These are phyloP conservation scores for Smithornis capensis DNA, from an alignment of 2,113 vertebrate species.

Conservation along the genomic window DNA sequence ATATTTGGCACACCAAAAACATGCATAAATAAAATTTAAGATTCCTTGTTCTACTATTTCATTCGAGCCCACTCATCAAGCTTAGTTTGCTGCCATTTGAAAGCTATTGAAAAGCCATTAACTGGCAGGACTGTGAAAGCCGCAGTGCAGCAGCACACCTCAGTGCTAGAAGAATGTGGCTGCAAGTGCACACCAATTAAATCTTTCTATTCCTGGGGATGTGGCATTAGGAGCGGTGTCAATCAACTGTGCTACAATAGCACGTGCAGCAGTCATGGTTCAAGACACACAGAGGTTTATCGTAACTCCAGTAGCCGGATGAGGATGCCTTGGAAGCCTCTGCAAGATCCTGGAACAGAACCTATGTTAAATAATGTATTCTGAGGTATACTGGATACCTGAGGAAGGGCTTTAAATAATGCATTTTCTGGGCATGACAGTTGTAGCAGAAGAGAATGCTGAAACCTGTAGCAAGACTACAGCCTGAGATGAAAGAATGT, in stretches of 20 bases:
- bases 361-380: slow-evolving; percentile 78
- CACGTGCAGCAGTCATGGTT: slow-evolving; percentile 79
- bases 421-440: slow-evolving; percentile 74
- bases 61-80: slow-evolving; percentile 69
- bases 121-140: slow-evolving; percentile 69
- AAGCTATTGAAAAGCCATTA: slow-evolving; percentile 78
- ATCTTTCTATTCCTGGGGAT: slow-evolving; percentile 58
- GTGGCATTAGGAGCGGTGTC: slow-evolving; percentile 76
- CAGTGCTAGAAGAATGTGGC: slow-evolving; percentile 58
- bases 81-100: slow-evolving; percentile 73
- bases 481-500: slow-evolving; percentile 84
- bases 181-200: slow-evolving; percentile 71
- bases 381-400: slow-evolving; percentile 75
- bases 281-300: slow-evolving; percentile 45
- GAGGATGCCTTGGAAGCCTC: slow-evolving; percentile 62
- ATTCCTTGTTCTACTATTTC: slow-evolving; percentile 29
- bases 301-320: slow-evolving; percentile 62
- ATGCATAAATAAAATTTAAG: slow-evolving; percentile 34
- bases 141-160: slow-evolving; percentile 81
- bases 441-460: slow-evolving; percentile 75
- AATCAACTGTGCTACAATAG: slow-evolving; percentile 78
- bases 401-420: slow-evolving; percentile 82
- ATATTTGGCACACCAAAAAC: neutral
- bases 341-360: slow-evolving; percentile 56
- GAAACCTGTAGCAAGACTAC: slow-evolving; percentile 74